Evolutionary conservation across 2,797 vertebrate genomes (phyloP), one percentile per base, ranked within the genome.

Genomic region (Falco peregrinus): DNA sequence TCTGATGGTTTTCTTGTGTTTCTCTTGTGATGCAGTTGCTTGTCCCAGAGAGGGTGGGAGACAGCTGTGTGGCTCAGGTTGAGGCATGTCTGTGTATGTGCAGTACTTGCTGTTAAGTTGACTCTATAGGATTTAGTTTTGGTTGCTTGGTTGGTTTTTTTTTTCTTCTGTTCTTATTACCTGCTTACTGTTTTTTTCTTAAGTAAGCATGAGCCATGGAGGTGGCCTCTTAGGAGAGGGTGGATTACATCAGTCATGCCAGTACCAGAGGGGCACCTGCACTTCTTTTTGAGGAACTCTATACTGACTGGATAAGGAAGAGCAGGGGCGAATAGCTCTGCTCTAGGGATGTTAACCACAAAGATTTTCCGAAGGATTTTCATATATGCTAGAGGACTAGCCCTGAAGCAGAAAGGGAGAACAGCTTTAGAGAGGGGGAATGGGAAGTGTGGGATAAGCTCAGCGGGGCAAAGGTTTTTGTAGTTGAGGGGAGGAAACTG

Each of bases 351-450:
- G 24, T 33, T 91, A 43, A 47, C 39, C 13, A 6, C 16, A 64
- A 45, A 47, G n/a, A 7, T 20, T 86, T 84, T 69, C n/a, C 15
- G 17, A 18, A 76, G 37, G 37, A 16, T 89, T 89, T 86, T 75
- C 0, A 0, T 39, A 13, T 56, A 2, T 33, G 7, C 48, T 51
- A 22, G 31, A 69, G 59, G 28, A 26, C 18, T 61, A 6, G 20
- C 13, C 17, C 37, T 50, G 22, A 76, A 91, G 47, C 24, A 65
- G 39, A 74, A 53, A 28, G 54, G 53, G 41, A 76, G 67, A 48
- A 87, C 71, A 80, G 21, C 63, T 87, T 14, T 19, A 45, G 37
- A 51, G 45, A 48, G 69, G 35, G 18, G 16, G 33, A 39, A 69
- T 45, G 43, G 26, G 33, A 59, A 5, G 12, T 51, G 37, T 53